Conservation (phyloP, 2,888 invertebrate species). For the Pristionchus arcanus region DNA sequence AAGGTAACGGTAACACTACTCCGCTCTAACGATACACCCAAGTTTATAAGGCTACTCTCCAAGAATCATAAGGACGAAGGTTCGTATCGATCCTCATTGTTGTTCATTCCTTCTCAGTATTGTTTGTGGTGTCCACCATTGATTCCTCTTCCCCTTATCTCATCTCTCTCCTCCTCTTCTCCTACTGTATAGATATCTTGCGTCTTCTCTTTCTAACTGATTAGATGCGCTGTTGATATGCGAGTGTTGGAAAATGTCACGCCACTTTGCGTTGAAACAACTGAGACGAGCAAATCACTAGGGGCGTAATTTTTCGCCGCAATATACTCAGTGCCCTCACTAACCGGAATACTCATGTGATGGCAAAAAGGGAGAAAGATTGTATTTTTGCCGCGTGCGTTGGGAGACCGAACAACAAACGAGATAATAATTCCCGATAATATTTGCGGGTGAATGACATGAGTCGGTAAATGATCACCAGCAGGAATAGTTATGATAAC, state of each 20-base stretch:
- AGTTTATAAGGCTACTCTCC: slow-evolving; percentile 48
- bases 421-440: background rate
- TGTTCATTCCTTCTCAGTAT: background rate
- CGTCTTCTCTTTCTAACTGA: too few relatives aligned
- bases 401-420: background rate
- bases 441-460: background rate
- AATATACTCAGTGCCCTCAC: background rate
- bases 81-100: background rate
- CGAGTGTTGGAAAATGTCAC: too few relatives aligned
- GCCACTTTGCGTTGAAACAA: background rate
- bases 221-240: too few relatives aligned
- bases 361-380: background rate
- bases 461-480: too few relatives aligned
- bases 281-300: background rate
- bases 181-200: background rate
- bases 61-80: slow-evolving; percentile 52
- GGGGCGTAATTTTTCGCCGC: background rate
- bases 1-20: slow-evolving; percentile 47
- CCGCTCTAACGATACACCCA: slow-evolving; percentile 54
- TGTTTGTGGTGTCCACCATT: background rate
- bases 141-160: background rate
- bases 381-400: background rate
- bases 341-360: background rate
- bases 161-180: background rate
- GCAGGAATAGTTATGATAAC: background rate